Percentiles rank a stretch among this genome's conserved stretches.
phyloP scores from a whole-genome alignment of 2,797 vertebrate genomes.

The Acipenser transmontanus region DNA sequence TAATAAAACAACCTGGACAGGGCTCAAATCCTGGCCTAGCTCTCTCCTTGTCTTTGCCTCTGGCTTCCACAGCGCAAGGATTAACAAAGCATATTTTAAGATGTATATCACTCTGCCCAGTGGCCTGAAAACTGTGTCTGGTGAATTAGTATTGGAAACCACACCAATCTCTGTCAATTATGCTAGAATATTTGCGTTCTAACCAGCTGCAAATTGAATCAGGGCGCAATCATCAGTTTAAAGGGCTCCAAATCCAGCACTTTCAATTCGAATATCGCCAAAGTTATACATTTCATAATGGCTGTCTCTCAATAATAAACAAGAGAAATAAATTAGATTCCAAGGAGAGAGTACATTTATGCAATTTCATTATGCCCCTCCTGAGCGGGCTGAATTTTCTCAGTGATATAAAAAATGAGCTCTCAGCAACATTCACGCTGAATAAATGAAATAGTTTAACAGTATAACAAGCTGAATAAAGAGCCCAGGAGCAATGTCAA shows the following conservation, averaged over 20 bases:
- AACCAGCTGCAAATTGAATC: constrained; percentile 69
- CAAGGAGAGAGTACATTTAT: constrained; percentile 71
- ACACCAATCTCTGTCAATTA: constrained; percentile 63
- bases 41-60: not conserved
- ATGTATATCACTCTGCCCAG: constrained; percentile 15
- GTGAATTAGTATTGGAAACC: constrained; percentile 34
- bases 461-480: constrained; percentile 59
- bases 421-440: constrained; percentile 66
- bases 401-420: constrained; percentile 68
- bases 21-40: not conserved
- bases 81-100: constrained; percentile 18
- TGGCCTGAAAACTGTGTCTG: constrained; percentile 21
- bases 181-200: constrained; percentile 50
- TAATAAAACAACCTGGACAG: not conserved
- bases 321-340: constrained; percentile 79
- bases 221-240: constrained; percentile 61
- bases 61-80: not conserved
- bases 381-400: constrained; percentile 67
- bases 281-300: constrained; percentile 69
- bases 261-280: constrained; percentile 59
- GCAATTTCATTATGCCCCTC: constrained; percentile 76
- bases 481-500: constrained; percentile 60
- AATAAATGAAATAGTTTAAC: constrained; percentile 78
- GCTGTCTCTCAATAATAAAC: constrained; percentile 76
- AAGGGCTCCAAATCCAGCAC: constrained; percentile 54